Base-by-base conservation (phyloP, 64 coral and sea anemone species). In the Orbicella faveolata region DNA sequence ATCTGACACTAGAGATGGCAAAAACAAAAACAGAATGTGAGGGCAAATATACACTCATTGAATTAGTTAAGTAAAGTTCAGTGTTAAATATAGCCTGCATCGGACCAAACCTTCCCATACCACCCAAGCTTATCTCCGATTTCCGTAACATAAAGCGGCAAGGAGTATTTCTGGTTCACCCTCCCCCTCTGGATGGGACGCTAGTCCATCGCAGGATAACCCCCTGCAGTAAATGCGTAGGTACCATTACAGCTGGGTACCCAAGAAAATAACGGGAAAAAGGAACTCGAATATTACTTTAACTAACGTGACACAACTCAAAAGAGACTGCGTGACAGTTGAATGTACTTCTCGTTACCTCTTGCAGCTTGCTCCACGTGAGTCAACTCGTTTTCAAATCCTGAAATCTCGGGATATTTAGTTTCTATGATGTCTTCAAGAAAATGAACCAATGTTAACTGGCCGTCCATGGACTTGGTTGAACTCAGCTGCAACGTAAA, bases 401-500 rank as follows among this genome's bases (percentile, higher is more conserved):
- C 96, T 63, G 87, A 88, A 90, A 98, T 94, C 41, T 98, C 93
- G 7, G 96, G 90, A 84, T 98, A 98, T 83, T 88, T 98, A 0
- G 72, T 79, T 80, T 94, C 93, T 76, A 98, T 85, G 5, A 88
- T 75, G 61, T 98, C 96, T 59, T 90, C 96, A 18, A 98, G 79
- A 54, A 98, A 98, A 72, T 98, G 96, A 34, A 98, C 81, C 61
- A 98, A 83, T 26, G 91, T 98, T 63, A 63, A 80, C 74, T 98
- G 93, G 20, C 96, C 96, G 66, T 98, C 96, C 76, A 98, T 88
- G 1, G 96, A 98, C 74, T 98, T 98, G 34, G 96, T 98, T 78
- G 96, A 98, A 72, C 90, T 98, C 67, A 98, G 76, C 96, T 98
- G 79, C 48, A 89, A 36, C 1, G n/a, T 2, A 23, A 59, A 63